Percentiles rank a stretch among this genome's conserved stretches.
phyloP scores from a whole-genome alignment of 92 coral and sea anemone genomes.

The Zoanthus sansibaricus region DNA sequence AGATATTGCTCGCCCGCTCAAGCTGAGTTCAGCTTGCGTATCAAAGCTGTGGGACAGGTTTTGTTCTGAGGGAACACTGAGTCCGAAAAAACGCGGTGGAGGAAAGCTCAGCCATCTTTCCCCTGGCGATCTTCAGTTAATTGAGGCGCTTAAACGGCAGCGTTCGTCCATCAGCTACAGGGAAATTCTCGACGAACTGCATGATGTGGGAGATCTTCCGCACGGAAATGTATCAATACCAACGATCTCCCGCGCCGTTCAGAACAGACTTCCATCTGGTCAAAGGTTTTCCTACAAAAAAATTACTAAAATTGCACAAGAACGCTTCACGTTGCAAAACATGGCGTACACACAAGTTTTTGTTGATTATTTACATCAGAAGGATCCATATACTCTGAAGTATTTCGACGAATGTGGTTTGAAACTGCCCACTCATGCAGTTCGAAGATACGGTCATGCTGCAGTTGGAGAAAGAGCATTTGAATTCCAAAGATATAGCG shows the following conservation, averaged over 20 bases:
- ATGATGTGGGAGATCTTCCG: slow-evolving; percentile 60
- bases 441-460: slow-evolving; percentile 65
- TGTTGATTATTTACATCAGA: slow-evolving; percentile 48
- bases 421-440: slow-evolving; percentile 64
- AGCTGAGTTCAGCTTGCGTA: not conserved
- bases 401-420: slow-evolving; percentile 70
- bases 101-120: not conserved
- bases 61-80: not conserved
- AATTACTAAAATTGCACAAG: slow-evolving; percentile 41
- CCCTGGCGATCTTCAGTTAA: not conserved
- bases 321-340: slow-evolving; percentile 53
- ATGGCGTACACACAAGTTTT: slow-evolving; percentile 71
- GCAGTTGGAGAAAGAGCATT: slow-evolving; percentile 59
- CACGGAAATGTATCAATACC: slow-evolving; percentile 41
- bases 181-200: slow-evolving; percentile 46
- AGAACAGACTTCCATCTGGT: slow-evolving; percentile 50
- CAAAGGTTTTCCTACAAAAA: slow-evolving; percentile 49
- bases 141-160: slow-evolving; percentile 66
- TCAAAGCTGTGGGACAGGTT: not conserved
- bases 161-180: slow-evolving; percentile 53
- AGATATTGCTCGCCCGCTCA: too few species aligned
- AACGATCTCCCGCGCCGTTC: slow-evolving; percentile 51
- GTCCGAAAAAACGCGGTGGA: not conserved
- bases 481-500: slow-evolving; percentile 54
- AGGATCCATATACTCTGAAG: slow-evolving; percentile 61